phyloP scores from a whole-genome alignment of 2,888 invertebrate species.

The Microplitis manilae region DNA sequence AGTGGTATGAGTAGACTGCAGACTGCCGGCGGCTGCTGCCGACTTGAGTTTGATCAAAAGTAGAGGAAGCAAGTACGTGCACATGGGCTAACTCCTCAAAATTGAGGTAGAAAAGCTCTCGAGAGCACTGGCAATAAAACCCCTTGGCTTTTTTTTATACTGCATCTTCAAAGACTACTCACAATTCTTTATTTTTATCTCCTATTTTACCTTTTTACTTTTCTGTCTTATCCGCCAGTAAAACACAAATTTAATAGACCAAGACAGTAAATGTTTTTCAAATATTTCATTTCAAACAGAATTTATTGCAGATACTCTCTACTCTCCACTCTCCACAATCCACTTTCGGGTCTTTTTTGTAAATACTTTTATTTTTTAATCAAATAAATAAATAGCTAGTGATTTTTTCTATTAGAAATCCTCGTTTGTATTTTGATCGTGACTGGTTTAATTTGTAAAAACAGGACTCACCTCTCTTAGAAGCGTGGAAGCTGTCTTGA shows the following conservation, averaged over 20 bases:
- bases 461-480: conserved; percentile 87
- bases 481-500: conserved; percentile 94
- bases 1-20: background rate
- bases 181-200: background rate
- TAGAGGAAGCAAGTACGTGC: conserved; percentile 5
- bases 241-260: conserved; percentile 1
- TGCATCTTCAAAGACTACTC: conserved; percentile 1
- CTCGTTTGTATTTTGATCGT: background rate
- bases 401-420: too few relatives aligned
- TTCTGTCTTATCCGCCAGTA: background rate
- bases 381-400: too few relatives aligned
- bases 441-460: background rate
- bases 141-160: background rate
- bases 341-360: too few relatives aligned
- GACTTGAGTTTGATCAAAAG: conserved; percentile 11
- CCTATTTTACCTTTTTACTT: background rate
- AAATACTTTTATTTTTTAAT: too few relatives aligned
- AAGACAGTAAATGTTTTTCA: background rate
- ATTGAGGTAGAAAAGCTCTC: conserved; percentile 3
- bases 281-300: background rate
- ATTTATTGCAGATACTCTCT: background rate
- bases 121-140: conserved; percentile 5
- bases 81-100: conserved; percentile 7
- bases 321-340: too few relatives aligned
- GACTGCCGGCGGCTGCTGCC: background rate